phyloP scores from a whole-genome alignment of 2,797 vertebrate genomes.

The Rhinogobio ventralis region DNA sequence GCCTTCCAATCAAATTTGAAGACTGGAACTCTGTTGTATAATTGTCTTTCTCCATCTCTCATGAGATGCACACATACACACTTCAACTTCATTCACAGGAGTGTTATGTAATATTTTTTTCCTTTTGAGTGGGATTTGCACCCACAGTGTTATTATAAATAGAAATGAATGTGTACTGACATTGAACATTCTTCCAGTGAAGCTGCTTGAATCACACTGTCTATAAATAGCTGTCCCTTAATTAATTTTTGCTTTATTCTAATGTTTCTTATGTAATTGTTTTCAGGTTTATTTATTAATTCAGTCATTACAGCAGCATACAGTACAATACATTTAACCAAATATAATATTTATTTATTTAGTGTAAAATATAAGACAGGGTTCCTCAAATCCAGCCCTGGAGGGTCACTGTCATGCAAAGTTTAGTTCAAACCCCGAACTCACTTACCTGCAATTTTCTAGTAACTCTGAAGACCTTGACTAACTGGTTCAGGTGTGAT shows the following conservation, averaged over 20 bases:
- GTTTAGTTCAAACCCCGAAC: too few species aligned
- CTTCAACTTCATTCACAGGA: conserved; percentile 18
- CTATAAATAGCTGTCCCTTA: conserved; percentile 12
- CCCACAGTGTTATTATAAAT: conserved; percentile 35
- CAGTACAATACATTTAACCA: neutral
- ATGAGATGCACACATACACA: neutral
- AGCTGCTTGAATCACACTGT: conserved; percentile 5
- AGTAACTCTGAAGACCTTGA: too few species aligned
- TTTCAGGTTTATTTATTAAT: neutral
- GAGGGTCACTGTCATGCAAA: too few species aligned
- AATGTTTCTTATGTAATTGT: neutral
- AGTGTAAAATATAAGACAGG: neutral
- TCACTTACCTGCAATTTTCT: too few species aligned
- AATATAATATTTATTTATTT: neutral
- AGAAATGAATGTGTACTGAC: conserved; percentile 24
- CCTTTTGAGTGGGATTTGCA: conserved; percentile 46
- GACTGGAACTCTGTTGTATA: neutral
- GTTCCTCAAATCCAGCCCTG: too few species aligned
- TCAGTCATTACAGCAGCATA: neutral
- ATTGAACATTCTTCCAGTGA: conserved; percentile 14
- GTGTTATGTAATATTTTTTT: conserved; percentile 44
- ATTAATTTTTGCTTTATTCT: neutral
- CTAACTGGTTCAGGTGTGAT: too few species aligned
- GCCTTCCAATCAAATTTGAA: neutral
- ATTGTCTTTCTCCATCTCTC: conserved; percentile 23